Evolutionary conservation across 37 sponge, comb jelly and placozoan species (phyloP), one percentile per base, ranked within the genome.

Genomic region (Cliona cf. orientalis): DNA sequence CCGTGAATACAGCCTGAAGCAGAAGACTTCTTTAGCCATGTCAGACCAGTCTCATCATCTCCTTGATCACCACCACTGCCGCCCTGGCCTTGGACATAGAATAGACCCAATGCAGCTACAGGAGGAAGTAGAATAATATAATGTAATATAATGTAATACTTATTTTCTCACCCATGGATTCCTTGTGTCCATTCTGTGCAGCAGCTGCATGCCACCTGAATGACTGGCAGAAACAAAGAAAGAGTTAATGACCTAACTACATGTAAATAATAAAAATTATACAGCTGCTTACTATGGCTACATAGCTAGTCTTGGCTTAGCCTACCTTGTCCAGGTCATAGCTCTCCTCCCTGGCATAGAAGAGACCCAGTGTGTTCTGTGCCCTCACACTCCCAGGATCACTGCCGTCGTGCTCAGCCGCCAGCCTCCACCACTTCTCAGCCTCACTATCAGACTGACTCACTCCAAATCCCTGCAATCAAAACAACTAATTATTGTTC

Each of bases 81-180:
- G 22, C 32, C 56, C n/a, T n/a, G n/a, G 1, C 97, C 95, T 2
- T 63, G 28, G 12, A 76, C 35, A 46, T 76, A 79, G 89, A 96
- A 72, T 69, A 87, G 79, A 23, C 95, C 97, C 36, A 91, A 60
- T 21, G 97, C 91, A 69, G 87, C 91, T 91, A 37, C 22, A 25
- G 5, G 63, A 42, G n/a, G n/a, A 5, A 44, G 44, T 14, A 49
- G 53, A 49, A 14, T 14, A 43, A 43, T 25, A 22, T n/a, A 44
- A 43, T 41, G n/a, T n/a, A n/a, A n/a, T n/a, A n/a, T n/a, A n/a
- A n/a, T n/a, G n/a, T n/a, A n/a, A n/a, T n/a, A n/a, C n/a, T n/a
- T n/a, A n/a, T n/a, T n/a, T n/a, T 42, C 68, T 74, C 61, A 91
- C 97, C 97, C 91, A 91, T 88, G 44, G 93, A 89, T 29, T 95